Conservation (phyloP, 2,797 vertebrate genomes). For the Anableps anableps region DNA sequence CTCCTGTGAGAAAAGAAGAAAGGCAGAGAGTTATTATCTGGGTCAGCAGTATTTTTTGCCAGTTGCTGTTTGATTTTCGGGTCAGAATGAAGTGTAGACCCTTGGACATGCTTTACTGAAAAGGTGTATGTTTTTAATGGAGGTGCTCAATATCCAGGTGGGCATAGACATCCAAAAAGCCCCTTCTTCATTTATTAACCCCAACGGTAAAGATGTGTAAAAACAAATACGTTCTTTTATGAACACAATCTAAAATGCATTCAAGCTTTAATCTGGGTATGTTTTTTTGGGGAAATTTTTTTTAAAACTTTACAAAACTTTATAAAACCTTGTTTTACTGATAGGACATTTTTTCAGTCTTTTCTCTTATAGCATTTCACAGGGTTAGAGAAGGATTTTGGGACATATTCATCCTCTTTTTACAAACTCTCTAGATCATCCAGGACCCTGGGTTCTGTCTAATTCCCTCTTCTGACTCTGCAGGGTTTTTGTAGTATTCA, state of each 20-base stretch:
- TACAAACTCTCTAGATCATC: neutral
- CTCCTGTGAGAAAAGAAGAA: conserved; percentile 43
- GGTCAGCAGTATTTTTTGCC: conserved; percentile 74
- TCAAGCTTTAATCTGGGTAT: neutral
- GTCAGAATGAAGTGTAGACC: conserved; percentile 77
- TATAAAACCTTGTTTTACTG: neutral
- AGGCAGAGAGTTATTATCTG: conserved; percentile 72
- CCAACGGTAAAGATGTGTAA: neutral
- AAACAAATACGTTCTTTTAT: neutral
- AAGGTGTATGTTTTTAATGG: conserved; percentile 74
- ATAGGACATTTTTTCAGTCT: neutral
- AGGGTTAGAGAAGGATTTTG: neutral
- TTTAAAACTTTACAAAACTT: neutral
- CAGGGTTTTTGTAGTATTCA: neutral
- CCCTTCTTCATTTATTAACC: neutral
- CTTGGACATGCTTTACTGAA: conserved; percentile 78
- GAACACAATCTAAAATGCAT: neutral
- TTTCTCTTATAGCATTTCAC: neutral
- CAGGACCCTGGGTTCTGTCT: neutral
- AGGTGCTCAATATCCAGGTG: conserved; percentile 56
- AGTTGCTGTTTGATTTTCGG: conserved; percentile 80
- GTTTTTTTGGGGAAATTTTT: neutral
- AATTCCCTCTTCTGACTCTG: neutral
- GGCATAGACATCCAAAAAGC: conserved; percentile 31
- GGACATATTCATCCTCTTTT: neutral